Base-by-base conservation (phyloP, 2,797 vertebrate species). In the Nyctibius grandis region DNA sequence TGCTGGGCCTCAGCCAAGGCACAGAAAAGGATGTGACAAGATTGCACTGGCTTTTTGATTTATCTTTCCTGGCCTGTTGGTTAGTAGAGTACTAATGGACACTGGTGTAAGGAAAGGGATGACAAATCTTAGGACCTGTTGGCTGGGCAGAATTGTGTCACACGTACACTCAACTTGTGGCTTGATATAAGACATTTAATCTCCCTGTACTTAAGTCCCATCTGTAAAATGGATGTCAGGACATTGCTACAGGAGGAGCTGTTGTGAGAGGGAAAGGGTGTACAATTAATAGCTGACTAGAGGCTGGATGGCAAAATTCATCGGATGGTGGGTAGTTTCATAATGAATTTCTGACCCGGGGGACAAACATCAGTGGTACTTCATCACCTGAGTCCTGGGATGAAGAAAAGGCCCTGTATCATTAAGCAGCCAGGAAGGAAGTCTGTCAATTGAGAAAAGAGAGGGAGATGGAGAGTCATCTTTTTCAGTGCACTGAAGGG, bases 321-420 rank as follows among this genome's bases (percentile, higher is more conserved):
- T 94, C 4, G 23, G 47, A 45, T 89, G 70, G 64, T 93, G 57
- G 50, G 65, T 50, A 93, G 50, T 54, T 91, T 93, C 84, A 69
- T 89, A 96, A 95, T 89, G 92, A 95, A 93, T 96, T 96, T 96
- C 74, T 93, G 54, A 95, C 94, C 95, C 85, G 59, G 15, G 67
- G 92, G 74, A 91, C 84, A 94, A 96, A 94, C 74, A 89, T 82
- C 84, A 89, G 42, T 82, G 44, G 63, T 87, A 91, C 87, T 94
- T 96, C 92, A 89, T 89, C 92, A 91, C 87, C 73, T 91, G n/a
- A 93, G 74, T 85, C 64, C 34, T 63, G 40, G 64, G 75, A 92
- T 89, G 77, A 93, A 93, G 81, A 82, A 85, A 79, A 93, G 51
- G 16, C 12, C 63, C 22, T 63, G 59, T 91, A 54, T 76, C 84